A percentile compares a stretch with the other conserved stretches of the same genome.
Evolutionary conservation across 2,888 invertebrate species (phyloP).

Genomic region (Drosophila anomalata): DNA sequence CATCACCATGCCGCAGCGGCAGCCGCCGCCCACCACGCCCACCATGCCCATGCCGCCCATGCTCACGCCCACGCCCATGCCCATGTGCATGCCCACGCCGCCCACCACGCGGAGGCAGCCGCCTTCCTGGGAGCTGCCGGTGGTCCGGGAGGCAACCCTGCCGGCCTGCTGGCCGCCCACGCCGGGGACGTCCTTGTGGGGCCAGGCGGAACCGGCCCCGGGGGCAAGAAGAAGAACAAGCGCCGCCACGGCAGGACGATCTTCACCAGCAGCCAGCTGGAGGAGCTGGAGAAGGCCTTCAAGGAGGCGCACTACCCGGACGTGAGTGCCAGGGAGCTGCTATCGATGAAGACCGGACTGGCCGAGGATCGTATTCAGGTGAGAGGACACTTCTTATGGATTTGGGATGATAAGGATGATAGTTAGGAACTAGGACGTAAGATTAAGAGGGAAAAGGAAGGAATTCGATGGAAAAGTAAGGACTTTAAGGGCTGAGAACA

Average conservation of each 20-base stretch:
- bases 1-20: constrained; percentile 75
- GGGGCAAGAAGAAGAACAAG: constrained; percentile 95
- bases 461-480: not conserved
- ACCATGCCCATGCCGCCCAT: constrained; percentile 73
- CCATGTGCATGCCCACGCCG: constrained; percentile 58
- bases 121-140: constrained; percentile 60
- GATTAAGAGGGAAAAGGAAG: not conserved
- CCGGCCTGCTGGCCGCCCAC: constrained; percentile 59
- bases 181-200: constrained; percentile 65
- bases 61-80: constrained; percentile 70
- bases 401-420: too few species aligned
- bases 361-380: constrained; percentile 98
- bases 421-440: too few species aligned
- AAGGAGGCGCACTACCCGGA: constrained; percentile 99
- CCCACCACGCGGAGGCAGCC: constrained; percentile 69
- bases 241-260: constrained; percentile 98
- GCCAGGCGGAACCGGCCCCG: constrained; percentile 68
- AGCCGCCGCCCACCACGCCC: constrained; percentile 71
- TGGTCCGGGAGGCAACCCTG: constrained; percentile 57
- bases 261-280: constrained; percentile 99
- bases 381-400: constrained; percentile 75
- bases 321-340: constrained; percentile 97
- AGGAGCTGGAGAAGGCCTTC: constrained; percentile 99
- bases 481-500: not conserved
- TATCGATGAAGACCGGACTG: constrained; percentile 95